Evolutionary conservation across 2,797 vertebrate genomes (phyloP).

Genomic region (Spinibarbus caldwelli): DNA sequence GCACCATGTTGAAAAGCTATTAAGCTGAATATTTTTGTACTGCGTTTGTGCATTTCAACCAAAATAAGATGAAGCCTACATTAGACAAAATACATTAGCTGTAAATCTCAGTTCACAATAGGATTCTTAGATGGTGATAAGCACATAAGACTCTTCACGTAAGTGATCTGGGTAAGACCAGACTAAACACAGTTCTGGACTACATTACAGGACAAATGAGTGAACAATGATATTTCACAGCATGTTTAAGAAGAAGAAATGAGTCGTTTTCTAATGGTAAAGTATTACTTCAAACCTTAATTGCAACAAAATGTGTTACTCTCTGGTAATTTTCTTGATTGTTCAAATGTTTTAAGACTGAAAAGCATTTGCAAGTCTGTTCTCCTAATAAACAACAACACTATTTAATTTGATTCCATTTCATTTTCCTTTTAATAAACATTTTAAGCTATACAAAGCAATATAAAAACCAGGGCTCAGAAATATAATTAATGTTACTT

Average conservation of each 20-base stretch:
- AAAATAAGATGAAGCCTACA: background rate
- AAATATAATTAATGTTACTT: constrained; percentile 79
- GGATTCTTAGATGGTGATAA: background rate
- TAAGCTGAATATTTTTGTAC: background rate
- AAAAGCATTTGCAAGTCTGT: background rate
- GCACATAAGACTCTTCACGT: constrained; percentile 10
- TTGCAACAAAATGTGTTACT: no score
- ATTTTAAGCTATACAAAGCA: constrained; percentile 85
- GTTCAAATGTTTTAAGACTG: background rate
- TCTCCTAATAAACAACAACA: background rate
- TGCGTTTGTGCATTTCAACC: background rate
- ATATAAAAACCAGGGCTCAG: constrained; percentile 90
- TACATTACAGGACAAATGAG: background rate
- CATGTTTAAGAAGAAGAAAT: no score
- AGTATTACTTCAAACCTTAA: background rate
- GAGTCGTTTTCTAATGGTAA: no score
- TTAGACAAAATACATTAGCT: background rate
- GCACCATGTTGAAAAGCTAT: background rate
- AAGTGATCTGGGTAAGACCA: constrained; percentile 9
- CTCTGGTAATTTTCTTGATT: no score
- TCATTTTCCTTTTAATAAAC: constrained; percentile 76
- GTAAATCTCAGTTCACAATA: background rate
- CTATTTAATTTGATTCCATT: constrained; percentile 69
- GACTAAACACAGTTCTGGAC: background rate
- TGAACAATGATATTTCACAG: background rate